Percentiles rank a stretch among this genome's conserved stretches.
Conservation (phyloP, 2,888 invertebrate genomes). For the Thysanoteuthis rhombus region DNA sequence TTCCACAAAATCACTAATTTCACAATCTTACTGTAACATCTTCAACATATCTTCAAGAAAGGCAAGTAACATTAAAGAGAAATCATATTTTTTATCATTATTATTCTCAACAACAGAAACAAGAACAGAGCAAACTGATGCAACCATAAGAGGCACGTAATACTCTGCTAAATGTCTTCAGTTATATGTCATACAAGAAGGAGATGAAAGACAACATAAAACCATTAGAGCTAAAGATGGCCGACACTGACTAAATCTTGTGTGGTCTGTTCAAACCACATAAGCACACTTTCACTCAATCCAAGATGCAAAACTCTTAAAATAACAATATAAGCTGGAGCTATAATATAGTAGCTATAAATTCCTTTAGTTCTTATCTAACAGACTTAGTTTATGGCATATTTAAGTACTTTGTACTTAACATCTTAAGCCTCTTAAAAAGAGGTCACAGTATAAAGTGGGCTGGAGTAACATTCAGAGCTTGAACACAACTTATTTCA, state of each 20-base stretch:
- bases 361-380: not conserved
- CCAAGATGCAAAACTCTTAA: not conserved
- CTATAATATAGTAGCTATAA: not conserved
- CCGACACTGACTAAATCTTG: too few relatives aligned
- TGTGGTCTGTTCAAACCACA: not conserved
- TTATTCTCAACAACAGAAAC: too few relatives aligned
- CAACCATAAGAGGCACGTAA: not conserved
- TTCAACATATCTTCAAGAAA: too few relatives aligned
- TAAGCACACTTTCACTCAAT: not conserved
- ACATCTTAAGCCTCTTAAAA: not conserved
- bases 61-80: too few relatives aligned
- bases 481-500: not conserved
- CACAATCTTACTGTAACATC: too few relatives aligned
- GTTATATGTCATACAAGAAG: not conserved
- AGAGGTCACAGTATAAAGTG: not conserved
- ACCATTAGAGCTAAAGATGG: not conserved
- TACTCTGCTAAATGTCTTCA: not conserved
- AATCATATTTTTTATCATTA: too few relatives aligned
- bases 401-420: conserved; percentile 12
- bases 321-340: not conserved
- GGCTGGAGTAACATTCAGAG: not conserved
- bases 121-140: not conserved
- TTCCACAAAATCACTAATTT: too few relatives aligned
- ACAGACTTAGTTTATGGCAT: not conserved
- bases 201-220: not conserved